Base-by-base conservation (phyloP, 1,140 invertebrate species). In the Cotesia vestalis region DNA sequence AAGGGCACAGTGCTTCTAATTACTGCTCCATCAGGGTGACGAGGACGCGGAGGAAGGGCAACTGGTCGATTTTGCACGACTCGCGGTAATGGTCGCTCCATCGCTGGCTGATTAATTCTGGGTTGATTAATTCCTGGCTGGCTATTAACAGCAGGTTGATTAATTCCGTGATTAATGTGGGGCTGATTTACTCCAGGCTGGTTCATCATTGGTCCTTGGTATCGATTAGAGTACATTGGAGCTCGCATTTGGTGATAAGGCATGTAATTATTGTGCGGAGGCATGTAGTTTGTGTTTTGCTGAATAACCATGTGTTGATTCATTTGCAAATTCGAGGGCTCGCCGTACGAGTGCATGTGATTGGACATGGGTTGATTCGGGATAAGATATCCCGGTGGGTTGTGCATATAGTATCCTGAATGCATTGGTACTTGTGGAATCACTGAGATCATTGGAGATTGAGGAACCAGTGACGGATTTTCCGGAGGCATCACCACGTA, bases 351-450 rank as follows among this genome's bases (percentile, higher is more conserved):
- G 17, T 60, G 36, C 46, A 11, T 69, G 35, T 55, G 64, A 53
- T 51, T 59, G 59, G 12, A 68, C 17, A 14, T 61, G 59, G 34
- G 64, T 27, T 40, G 67, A 20, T 12, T 34, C 0, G 72, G 51
- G 27, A 70, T 9, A 35, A 64, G 70, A 59, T 71, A 73, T 14
- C 62, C 52, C 14, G 66, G 74, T 12, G 77, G 55, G 69, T 52
- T 61, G 2, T 77, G 80, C 17, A 82, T 66, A 9, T 81, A 71
- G 8, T 81, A 82, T 52, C 71, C 77, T 0, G 75, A 75, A 0
- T 55, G 74, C 4, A 70, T 11, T 61, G 72, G 67, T 14, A 69
- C 55, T 74, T 75, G 78, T 35, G 75, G 74, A n/a, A 76, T 69
- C 9, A 73, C 73, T 9, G 76, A 46, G 8, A 71, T 14, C 52